phyloP scores from a whole-genome alignment of 1,140 invertebrate species.

The Bathynomus jamesi region DNA sequence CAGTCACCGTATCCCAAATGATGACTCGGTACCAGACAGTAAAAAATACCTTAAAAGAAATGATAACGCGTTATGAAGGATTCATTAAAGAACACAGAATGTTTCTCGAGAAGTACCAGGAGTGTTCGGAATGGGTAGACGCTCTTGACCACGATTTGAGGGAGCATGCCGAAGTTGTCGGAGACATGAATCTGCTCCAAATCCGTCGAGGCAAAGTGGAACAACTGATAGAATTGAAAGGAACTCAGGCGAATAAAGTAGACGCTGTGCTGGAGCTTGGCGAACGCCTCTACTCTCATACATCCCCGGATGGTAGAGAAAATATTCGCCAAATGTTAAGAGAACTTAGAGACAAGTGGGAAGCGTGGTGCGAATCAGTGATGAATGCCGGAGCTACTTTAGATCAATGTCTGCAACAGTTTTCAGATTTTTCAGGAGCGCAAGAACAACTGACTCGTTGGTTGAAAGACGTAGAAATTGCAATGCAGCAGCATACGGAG shows the following conservation, averaged over 20 bases:
- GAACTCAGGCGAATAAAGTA: constrained; percentile 70
- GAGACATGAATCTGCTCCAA: constrained; percentile 74
- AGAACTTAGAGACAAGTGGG: constrained; percentile 71
- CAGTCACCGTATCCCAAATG: constrained; percentile 66
- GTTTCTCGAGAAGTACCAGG: constrained; percentile 69
- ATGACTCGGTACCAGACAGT: constrained; percentile 74
- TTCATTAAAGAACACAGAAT: constrained; percentile 74
- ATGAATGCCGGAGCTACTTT: constrained; percentile 67
- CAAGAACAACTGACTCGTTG: constrained; percentile 88
- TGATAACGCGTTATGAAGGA: constrained; percentile 55
- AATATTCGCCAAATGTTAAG: constrained; percentile 77
- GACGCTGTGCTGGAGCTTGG: constrained; percentile 79
- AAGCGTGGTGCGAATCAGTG: constrained; percentile 72
- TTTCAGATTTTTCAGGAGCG: constrained; percentile 75
- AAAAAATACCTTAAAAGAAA: constrained; percentile 65
- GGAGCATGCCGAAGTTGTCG: constrained; percentile 71
- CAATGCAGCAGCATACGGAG: constrained; percentile 85
- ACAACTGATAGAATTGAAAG: constrained; percentile 68
- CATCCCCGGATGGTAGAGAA: constrained; percentile 86
- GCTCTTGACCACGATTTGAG: constrained; percentile 64
- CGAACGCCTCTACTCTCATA: constrained; percentile 85
- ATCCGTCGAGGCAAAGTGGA: constrained; percentile 74
- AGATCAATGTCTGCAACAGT: constrained; percentile 79
- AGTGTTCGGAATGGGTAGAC: constrained; percentile 70
- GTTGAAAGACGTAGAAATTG: constrained; percentile 80